Base-by-base conservation (phyloP, 2,888 invertebrate genomes). In the Scelioninae gen. 2 region DNA sequence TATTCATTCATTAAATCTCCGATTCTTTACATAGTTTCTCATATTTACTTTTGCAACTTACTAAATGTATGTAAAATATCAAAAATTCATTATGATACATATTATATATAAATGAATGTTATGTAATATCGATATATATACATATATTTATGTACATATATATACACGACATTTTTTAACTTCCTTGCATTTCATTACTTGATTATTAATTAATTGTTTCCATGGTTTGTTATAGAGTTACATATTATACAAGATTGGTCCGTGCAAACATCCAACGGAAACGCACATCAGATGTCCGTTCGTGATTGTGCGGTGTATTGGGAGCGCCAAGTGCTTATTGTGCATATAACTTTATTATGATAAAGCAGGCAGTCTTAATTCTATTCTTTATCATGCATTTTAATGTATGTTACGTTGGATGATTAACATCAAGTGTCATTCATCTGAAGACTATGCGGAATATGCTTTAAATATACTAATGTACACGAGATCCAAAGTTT, bases 401-500 rank as follows among this genome's bases (percentile, higher is more conserved):
- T 57, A 11, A 41, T 39, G n/a, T 22, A 16, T 46, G 15, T 57
- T 18, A 46, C 35, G 19, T 31, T 9, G 19, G 35, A 45, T 16
- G 16, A 35, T 28, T 11, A 35, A 48, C 35, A 10, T 46, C 15
- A 15, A 22, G 16, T 39, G 31, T 15, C 37, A 15, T 7, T 63
- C 52, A 45, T 68, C 58, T 52, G 13, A 53, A 57, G 55, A 78
- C 80, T 79, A 79, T 75, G 79, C 74, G 15, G 77, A 65, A 22
- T 75, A 78, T 7, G 76, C 78, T 61, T 81, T 79, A 55, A 80
- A 82, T 15, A 87, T 81, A 61, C 82, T 81, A 18, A 76, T 76
- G 75, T 83, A 82, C 2, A 81, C 82, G 0, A 84, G 83, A 22
- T 86, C 83, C 60, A 88, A 74, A 3, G 86, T 84, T 77, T 87